phyloP scores from a whole-genome alignment of 2,888 invertebrate genomes.

The Ellobium chinense region DNA sequence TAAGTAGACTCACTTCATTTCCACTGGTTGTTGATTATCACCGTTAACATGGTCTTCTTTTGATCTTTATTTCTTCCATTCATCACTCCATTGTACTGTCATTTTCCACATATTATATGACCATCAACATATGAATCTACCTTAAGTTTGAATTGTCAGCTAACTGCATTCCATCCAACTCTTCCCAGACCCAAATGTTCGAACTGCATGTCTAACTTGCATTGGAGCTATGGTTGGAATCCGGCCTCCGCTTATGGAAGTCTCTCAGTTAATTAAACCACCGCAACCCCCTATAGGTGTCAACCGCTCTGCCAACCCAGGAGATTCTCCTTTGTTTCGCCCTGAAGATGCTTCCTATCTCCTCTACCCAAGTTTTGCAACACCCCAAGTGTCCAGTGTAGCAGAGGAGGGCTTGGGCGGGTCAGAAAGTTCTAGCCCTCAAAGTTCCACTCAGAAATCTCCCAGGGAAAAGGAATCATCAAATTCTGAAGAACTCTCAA shows the following conservation, averaged over 20 bases:
- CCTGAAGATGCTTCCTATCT: constrained; percentile 42
- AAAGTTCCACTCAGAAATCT: not conserved
- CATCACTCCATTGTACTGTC: no score
- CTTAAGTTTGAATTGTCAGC: no score
- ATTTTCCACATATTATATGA: no score
- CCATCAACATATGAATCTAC: no score
- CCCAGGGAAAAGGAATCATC: not conserved
- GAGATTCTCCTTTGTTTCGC: constrained; percentile 39
- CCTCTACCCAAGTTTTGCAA: constrained; percentile 31
- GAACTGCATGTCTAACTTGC: constrained; percentile 79
- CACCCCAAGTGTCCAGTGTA: not conserved
- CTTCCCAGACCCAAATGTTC: constrained; percentile 78
- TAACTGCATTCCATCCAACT: no score
- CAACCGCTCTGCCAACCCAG: constrained; percentile 29
- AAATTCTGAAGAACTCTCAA: not conserved
- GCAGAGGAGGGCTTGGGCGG: not conserved
- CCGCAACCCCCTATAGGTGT: constrained; percentile 60
- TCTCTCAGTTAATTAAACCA: constrained; percentile 74
- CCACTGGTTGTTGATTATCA: no score
- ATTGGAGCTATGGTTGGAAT: constrained; percentile 77
- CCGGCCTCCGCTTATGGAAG: constrained; percentile 77
- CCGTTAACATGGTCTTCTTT: no score
- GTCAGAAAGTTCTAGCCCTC: not conserved
- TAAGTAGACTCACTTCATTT: no score
- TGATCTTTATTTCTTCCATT: no score